Conservation (phyloP, 2,888 invertebrate species). For the Meteorus colon region DNA sequence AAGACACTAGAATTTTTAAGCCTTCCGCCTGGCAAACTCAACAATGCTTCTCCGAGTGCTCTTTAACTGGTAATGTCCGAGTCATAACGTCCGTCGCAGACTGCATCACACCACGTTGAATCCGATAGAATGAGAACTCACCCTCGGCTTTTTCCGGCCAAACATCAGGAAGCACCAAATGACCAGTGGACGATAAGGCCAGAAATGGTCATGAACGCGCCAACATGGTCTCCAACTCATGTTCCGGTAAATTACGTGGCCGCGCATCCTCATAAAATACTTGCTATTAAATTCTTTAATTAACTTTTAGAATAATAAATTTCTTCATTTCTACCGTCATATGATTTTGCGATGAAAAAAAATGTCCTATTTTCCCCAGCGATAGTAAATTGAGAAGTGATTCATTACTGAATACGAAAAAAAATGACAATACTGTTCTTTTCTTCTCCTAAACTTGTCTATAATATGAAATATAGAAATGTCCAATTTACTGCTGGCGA, state of each 20-base stretch:
- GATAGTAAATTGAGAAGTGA: not conserved
- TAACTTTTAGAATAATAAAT: slow-evolving; percentile 10
- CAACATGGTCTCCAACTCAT: slow-evolving; percentile 20
- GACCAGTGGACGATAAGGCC: slow-evolving; percentile 45
- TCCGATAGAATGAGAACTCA: slow-evolving; percentile 45
- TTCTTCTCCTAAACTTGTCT: no score
- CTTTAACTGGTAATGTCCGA: slow-evolving; percentile 49
- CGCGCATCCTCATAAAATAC: slow-evolving; percentile 5
- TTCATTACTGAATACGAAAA: not conserved
- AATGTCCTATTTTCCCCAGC: not conserved
- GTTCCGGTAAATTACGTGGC: slow-evolving; percentile 16
- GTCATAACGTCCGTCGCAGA: slow-evolving; percentile 44
- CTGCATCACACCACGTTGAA: slow-evolving; percentile 37
- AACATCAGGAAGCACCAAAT: slow-evolving; percentile 34
- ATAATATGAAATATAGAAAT: no score
- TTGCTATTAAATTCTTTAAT: slow-evolving; percentile 24
- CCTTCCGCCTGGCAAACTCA: slow-evolving; percentile 62
- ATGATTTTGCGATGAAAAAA: not conserved
- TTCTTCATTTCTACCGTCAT: not conserved
- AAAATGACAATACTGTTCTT: not conserved
- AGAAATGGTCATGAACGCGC: slow-evolving; percentile 11
- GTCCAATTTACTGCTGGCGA: no score
- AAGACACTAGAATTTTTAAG: slow-evolving; percentile 61
- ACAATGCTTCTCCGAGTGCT: slow-evolving; percentile 52
- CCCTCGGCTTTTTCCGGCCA: slow-evolving; percentile 36